Base-by-base conservation (phyloP, 2,113 vertebrate genomes). In the Bufo gargarizans region DNA sequence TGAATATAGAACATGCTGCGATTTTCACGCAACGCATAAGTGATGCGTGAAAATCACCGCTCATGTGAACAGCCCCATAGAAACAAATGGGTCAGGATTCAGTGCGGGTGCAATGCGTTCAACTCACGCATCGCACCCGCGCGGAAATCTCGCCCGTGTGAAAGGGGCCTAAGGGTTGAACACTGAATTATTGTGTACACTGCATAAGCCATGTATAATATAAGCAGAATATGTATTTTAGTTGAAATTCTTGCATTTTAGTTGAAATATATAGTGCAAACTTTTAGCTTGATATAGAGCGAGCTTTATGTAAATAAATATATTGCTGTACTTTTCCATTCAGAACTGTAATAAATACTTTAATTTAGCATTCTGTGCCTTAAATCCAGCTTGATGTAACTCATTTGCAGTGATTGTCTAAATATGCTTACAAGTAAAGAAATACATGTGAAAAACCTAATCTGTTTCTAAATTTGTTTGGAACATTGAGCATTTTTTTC, bases 401-500 rank as follows among this genome's bases (percentile, higher is more conserved):
- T 80, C 16, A 49, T 76, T 33, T 33, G 13, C 53, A 80, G 22
- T 43, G 22, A 80, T 58, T 10, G 50, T 79, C 77, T 56, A 11
- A 59, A 58, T 80, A 80, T 58, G 71, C 16, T 74, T 49, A 59
- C 59, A 22, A 22, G 13, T 43, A 80, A 59, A 80, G n/a, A 55
- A 80, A 58, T 59, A 80, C 14, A 59, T 80, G 77, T 80, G 20
- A 43, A 59, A 33, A 33, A 79, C 33, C 77, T 16, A 56, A 58
- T 80, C 50, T 79, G 50, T 80, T 80, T 80, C 55, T 80, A 80
- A 33, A 80, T 80, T 80, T 80, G n/a, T 80, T 11, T 80, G 17
- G n/a, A 80, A 80, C 43, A 81, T 16, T 22, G 58, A 81, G 58
- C 17, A 63, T 47, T 81, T 78, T 78, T 61, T 61, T 20, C 16